Base-by-base conservation (phyloP, 2,888 invertebrate genomes). In the Chrysolina americana region DNA sequence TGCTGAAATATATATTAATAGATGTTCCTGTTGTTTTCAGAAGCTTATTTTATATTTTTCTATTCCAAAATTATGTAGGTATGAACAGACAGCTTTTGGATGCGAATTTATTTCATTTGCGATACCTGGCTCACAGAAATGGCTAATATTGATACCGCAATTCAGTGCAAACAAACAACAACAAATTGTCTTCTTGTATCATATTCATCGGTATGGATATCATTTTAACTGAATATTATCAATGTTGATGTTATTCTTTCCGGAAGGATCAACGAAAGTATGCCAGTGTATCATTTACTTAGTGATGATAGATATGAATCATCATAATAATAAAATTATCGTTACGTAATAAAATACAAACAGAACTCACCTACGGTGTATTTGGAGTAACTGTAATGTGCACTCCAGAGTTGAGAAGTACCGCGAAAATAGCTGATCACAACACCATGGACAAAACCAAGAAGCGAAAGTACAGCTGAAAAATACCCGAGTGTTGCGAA, bases 361-460 rank as follows among this genome's bases (percentile, higher is more conserved):
- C 28, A 66, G 15, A 11, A 21, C 23, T n/a, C n/a, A 69, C 88
- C 87, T 87, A 90, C 91, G 89, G 73, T 89, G 85, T 62, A 88
- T 59, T 59, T 76, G 76, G 89, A 83, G 81, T 89, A 89, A 74
- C 85, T 86, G 80, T 89, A 89, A 81, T 89, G 88, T 44, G 86
- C 78, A 59, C 89, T 88, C 74, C 90, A 90, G 78, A 89, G 86
- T 62, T 89, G 87, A 4, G 89, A 88, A n/a, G 91, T 90, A 70
- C 89, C 87, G 17, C 89, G 86, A 82, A 91, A 90, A 80, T 90
- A 91, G 19, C 87, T 86, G 74, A 89, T 86, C 44, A 87, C 84
- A 63, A 89, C 86, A 5, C 90, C 90, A 80, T 90, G 89, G 1
- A 89, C 75, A 48, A 88, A 78, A 13, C 88, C 85, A 0, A 89